phyloP scores from a whole-genome alignment of 2,888 invertebrate genomes.

The Phasia obesa region DNA sequence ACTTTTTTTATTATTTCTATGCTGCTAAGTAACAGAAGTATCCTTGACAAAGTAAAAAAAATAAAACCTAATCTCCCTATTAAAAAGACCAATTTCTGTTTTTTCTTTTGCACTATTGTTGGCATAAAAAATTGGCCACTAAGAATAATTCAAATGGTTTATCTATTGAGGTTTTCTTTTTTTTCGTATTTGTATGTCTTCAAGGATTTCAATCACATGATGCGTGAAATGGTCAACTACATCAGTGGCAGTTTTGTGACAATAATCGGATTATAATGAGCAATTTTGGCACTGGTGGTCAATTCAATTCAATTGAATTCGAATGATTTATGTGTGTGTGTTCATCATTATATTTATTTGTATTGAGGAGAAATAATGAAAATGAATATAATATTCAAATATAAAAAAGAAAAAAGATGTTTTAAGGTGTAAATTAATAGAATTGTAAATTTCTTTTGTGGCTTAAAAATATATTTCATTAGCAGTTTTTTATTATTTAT shows the following conservation, averaged over 20 bases:
- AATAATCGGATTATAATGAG: constrained; percentile 81
- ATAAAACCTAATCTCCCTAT: constrained; percentile 44
- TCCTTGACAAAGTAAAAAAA: background rate
- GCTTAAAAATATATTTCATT: background rate
- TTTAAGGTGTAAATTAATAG: constrained; percentile 41
- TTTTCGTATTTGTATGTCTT: constrained; percentile 38
- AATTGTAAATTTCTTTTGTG: constrained; percentile 16
- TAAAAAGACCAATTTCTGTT: constrained; percentile 31
- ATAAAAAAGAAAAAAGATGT: background rate
- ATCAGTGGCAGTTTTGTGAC: constrained; percentile 73
- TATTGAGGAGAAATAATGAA: constrained; percentile 10
- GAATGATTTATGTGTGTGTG: constrained; percentile 68
- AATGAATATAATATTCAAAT: constrained; percentile 9
- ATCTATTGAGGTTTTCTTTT: constrained; percentile 36
- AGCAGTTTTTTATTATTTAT: background rate
- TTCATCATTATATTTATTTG: background rate
- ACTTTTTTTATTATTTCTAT: constrained; percentile 5
- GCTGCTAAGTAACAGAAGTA: constrained; percentile 25
- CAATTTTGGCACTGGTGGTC: constrained; percentile 78
- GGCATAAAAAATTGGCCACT: constrained; percentile 43
- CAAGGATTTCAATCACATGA: constrained; percentile 71
- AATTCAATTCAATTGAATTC: too few relatives aligned
- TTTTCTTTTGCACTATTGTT: constrained; percentile 25
- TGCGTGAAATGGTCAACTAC: constrained; percentile 79
- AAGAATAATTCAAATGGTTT: constrained; percentile 43